A percentile compares a stretch with the other conserved stretches of the same genome.
phyloP scores from a whole-genome alignment of 2,888 invertebrate species.

The Diplazon laetatorius region DNA sequence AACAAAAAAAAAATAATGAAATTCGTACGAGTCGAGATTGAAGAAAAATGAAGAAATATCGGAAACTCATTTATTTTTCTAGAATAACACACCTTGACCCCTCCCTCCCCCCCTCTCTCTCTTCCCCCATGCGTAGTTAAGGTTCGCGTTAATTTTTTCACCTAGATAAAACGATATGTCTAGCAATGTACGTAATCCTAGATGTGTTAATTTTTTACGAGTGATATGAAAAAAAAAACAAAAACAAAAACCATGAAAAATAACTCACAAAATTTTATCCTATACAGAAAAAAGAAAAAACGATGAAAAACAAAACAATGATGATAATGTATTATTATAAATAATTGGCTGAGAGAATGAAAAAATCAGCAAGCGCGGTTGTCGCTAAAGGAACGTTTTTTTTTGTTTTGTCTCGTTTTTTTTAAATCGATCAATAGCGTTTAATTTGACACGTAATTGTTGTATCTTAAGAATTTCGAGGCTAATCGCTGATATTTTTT shows the following conservation, averaged over 20 bases:
- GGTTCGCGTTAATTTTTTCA: slow-evolving; percentile 63
- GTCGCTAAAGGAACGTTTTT: slow-evolving; percentile 19
- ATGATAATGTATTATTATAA: slow-evolving; percentile 37
- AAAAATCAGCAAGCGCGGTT: not conserved
- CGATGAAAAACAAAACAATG: slow-evolving; percentile 34
- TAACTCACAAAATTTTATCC: slow-evolving; percentile 25
- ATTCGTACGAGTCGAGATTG: slow-evolving; percentile 12
- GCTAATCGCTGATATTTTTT: slow-evolving; percentile 57
- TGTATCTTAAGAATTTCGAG: slow-evolving; percentile 40
- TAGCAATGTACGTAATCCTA: slow-evolving; percentile 47
- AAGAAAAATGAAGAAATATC: slow-evolving; percentile 34
- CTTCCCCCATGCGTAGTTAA: slow-evolving; percentile 50
- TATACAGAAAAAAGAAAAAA: slow-evolving; percentile 43
- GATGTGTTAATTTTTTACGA: slow-evolving; percentile 62
- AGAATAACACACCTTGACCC: no score
- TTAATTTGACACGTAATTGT: slow-evolving; percentile 41
- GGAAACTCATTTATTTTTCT: slow-evolving; percentile 59
- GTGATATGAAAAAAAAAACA: no score
- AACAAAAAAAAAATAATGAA: not conserved
- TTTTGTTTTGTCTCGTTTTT: slow-evolving; percentile 29
- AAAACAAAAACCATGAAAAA: slow-evolving; percentile 31
- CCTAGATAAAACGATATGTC: slow-evolving; percentile 61
- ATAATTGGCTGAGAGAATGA: slow-evolving; percentile 43
- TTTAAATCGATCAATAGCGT: slow-evolving; percentile 35
- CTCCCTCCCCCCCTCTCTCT: no score